Evolutionary conservation across 2,888 invertebrate species (phyloP), one percentile per base, ranked within the genome.

Genomic region (Mesorhabditis spiculigera): DNA sequence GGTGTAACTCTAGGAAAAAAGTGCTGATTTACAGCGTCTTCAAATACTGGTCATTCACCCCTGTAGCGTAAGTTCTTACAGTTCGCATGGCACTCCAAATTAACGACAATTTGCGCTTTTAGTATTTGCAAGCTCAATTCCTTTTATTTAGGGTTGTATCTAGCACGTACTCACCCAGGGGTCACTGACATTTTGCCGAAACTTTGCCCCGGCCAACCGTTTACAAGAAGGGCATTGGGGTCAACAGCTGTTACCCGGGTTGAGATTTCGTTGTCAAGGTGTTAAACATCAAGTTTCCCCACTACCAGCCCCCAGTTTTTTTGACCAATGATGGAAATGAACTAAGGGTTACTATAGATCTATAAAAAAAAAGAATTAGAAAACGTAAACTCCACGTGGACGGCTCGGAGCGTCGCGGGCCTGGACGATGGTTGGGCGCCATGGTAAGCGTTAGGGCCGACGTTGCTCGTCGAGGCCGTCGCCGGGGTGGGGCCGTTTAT

Each of bases 1-100:
- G 71, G 86, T 79, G 72, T 80, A n/a, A n/a, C 79, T 63, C 81
- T 80, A 74, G 76, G 76, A 28, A 28, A 28, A 28, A 28, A 28
- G 3, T 28, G 28, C 28, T 28, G 28, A 28, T 28, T 28, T 43
- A n/a, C n/a, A 1, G 8, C 1, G n/a, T 3, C n/a, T 13, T 50
- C 58, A 13, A 50, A 13, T 50, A 50, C 3, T 50, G 58, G 8
- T n/a, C n/a, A n/a, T n/a, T n/a, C n/a, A n/a, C n/a, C n/a, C n/a
- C n/a, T n/a, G n/a, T n/a, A n/a, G n/a, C n/a, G n/a, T n/a, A n/a
- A n/a, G n/a, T n/a, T n/a, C n/a, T n/a, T 50, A n/a, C 58, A 50
- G 58, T 13, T 50, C 3, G 58, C 3, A 50, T n/a, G n/a, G n/a
- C n/a, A n/a, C 58, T 50, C 10, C 8, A 13, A 13, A 50, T 50